Evolutionary conservation across 2,113 vertebrate species (phyloP), one percentile per base, ranked within the genome.

Genomic region (Scytalopus superciliaris): DNA sequence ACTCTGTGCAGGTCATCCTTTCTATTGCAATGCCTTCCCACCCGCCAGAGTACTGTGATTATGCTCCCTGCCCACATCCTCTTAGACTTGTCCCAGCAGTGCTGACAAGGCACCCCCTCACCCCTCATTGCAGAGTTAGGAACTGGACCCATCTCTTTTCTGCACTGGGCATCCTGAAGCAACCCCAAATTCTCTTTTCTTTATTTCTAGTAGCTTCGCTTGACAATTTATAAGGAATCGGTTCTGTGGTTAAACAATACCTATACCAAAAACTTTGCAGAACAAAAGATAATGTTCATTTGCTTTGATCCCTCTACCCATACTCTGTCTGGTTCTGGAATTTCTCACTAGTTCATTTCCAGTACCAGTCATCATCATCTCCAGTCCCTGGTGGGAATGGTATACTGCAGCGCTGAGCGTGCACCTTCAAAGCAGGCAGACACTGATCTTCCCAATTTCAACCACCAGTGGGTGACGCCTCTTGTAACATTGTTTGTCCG

Each of bases 41-140:
- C 77, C 47, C 67, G 87, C 84, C 73, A 52, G 84, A 89, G 56
- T 42, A 30, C 92, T 91, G 84, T 81, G 92, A 94, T 93, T 70
- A 72, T 81, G 31, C 35, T 91, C 78, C 45, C 53, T 21, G 53
- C 70, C 82, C 66, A 42, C 53, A 76, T 53, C 55, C 40, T 77
- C 76, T 72, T 56, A 59, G 89, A 89, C 52, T 37, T 73, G 75
- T 80, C 88, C 84, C 57, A 49, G 50, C 63, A 73, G 55, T 47
- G 70, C 62, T 94, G 87, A 83, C 85, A 85, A 85, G 87, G 57
- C 24, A 3, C 24, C 35, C 23, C 18, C n/a, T 37, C 27, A 37
- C 21, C 47, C 31, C 28, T 73, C 49, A 56, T 6, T 31, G 49
- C 56, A 69, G 69, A 28, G 16, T 52, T 21, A 53, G 40, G 57